phyloP scores from a whole-genome alignment of 2,797 vertebrate genomes.

The Paramormyrops hopkinsi region DNA sequence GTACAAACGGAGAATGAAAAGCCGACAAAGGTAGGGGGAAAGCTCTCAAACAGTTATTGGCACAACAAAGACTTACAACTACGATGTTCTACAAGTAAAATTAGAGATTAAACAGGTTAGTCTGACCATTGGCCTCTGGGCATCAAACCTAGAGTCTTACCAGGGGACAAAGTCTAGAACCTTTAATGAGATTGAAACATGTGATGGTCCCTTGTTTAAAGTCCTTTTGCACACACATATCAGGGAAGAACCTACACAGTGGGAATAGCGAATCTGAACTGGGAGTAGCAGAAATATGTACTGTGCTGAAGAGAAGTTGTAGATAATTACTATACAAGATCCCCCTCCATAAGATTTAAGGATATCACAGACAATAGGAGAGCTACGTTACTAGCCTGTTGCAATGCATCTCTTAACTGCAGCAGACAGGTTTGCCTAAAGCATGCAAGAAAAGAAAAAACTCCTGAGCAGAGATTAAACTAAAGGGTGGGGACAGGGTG shows the following conservation, averaged over 20 bases:
- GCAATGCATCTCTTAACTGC: not conserved
- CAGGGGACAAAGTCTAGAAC: not conserved
- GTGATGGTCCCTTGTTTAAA: constrained; percentile 18
- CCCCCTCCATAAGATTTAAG: not conserved
- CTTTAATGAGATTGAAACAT: not conserved
- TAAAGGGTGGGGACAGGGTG: constrained; percentile 22
- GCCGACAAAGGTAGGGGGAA: not conserved
- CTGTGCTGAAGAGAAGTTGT: not conserved
- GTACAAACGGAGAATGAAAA: constrained; percentile 6
- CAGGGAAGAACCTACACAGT: not conserved
- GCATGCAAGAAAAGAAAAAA: not conserved
- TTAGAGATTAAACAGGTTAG: not conserved
- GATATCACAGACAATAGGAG: not conserved
- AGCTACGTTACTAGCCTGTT: not conserved
- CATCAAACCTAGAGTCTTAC: not conserved
- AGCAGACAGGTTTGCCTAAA: not conserved
- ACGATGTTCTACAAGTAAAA: not conserved
- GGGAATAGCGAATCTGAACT: not conserved
- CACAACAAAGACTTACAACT: constrained; percentile 9
- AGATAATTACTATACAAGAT: not conserved
- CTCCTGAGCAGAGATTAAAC: not conserved
- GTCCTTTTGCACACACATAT: not conserved
- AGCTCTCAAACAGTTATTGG: constrained; percentile 12
- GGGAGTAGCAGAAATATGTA: not conserved
- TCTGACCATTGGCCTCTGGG: not conserved